Conservation (phyloP, 2,888 invertebrate genomes). For the Troilus luridus region DNA sequence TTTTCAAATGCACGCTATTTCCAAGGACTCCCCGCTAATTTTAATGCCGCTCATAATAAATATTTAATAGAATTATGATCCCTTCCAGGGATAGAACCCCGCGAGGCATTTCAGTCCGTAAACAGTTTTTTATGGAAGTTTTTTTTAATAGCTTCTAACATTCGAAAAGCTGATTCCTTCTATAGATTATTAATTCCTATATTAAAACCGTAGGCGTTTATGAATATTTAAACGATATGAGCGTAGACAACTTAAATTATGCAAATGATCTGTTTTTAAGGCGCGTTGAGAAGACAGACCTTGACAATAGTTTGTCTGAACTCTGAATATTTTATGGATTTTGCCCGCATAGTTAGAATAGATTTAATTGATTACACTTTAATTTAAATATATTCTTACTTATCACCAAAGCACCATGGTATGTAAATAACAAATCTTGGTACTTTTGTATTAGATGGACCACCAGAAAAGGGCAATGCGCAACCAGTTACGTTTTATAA, state of each 20-base stretch:
- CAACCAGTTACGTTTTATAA: no score
- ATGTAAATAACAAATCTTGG: no score
- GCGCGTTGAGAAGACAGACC: neutral
- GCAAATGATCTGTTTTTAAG: neutral
- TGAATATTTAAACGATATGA: slow-evolving; percentile 26
- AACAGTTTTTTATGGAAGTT: neutral
- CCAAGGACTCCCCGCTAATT: neutral
- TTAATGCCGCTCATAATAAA: neutral
- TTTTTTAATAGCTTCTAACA: neutral
- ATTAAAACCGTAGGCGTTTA: slow-evolving; percentile 4
- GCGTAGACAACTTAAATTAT: slow-evolving; percentile 27
- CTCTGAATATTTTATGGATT: neutral
- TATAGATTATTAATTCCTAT: neutral
- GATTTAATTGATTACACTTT: no score
- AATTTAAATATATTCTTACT: no score
- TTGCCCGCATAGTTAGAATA: neutral
- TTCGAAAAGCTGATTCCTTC: neutral
- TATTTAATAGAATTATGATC: slow-evolving; percentile 22
- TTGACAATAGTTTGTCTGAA: neutral
- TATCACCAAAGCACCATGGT: no score
- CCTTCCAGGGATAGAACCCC: neutral
- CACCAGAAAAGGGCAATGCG: no score
- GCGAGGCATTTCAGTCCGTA: neutral
- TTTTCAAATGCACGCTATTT: slow-evolving; percentile 11
- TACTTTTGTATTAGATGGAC: no score